These are phyloP conservation scores for Ceyx melanurus DNA, from an alignment of 2,113 vertebrate genomes.

Conservation along the genomic window DNA sequence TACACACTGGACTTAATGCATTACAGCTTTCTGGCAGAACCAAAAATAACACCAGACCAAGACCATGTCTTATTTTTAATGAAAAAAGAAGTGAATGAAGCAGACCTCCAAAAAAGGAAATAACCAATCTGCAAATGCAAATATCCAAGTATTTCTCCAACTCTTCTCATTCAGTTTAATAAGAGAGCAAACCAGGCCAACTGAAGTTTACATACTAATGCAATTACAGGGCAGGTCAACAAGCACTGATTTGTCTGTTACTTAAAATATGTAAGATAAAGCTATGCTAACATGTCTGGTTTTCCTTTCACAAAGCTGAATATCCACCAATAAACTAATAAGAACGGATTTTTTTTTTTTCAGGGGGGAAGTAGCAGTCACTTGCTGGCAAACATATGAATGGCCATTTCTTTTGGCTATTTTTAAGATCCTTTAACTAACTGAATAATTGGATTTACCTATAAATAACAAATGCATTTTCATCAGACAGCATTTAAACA, in stretches of 20 bases:
- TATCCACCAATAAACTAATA: neutral
- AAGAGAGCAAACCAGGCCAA: constrained; percentile 64
- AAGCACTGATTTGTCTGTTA: constrained; percentile 42
- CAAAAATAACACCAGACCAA: constrained; percentile 33
- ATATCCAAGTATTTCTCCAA: constrained; percentile 10
- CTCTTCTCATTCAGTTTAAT: constrained; percentile 13
- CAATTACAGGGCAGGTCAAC: constrained; percentile 54
- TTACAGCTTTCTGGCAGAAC: constrained; percentile 47
- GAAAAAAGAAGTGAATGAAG: neutral
- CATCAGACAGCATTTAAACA: constrained; percentile 5
- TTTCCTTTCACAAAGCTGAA: constrained; percentile 9
- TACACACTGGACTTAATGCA: constrained; percentile 4
- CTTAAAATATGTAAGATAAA: neutral
- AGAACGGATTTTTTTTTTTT: neutral
- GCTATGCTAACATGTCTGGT: neutral
- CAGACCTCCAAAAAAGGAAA: constrained; percentile 44
- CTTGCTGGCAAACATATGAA: neutral
- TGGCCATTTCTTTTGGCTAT: neutral
- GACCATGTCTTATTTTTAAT: constrained; percentile 16
- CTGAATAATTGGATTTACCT: constrained; percentile 63
- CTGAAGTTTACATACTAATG: constrained; percentile 70
- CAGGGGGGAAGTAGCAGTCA: neutral
- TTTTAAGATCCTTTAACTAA: constrained; percentile 39
- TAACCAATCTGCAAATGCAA: constrained; percentile 27
- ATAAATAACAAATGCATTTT: constrained; percentile 62